Conservation (phyloP, 2,113 vertebrate genomes). For the Myotis yumanensis region DNA sequence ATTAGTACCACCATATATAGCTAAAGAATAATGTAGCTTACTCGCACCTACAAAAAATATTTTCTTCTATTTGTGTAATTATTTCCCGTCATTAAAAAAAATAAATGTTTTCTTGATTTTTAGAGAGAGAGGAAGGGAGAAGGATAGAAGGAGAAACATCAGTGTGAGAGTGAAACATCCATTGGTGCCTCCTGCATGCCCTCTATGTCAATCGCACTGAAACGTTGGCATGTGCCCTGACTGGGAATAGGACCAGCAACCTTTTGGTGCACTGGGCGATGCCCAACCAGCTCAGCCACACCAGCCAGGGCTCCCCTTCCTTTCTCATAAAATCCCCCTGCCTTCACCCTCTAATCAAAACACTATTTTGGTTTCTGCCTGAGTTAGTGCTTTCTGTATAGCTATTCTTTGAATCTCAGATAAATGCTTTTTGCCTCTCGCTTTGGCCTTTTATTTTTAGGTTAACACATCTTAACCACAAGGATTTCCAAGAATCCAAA, state of each 20-base stretch:
- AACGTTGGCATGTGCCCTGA: no score
- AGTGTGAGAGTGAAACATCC: no score
- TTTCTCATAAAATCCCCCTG: background rate
- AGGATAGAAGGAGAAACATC: no score
- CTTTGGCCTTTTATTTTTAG: background rate
- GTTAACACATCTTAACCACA: background rate
- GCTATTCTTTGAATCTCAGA: background rate
- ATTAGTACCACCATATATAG: background rate
- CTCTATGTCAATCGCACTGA: no score
- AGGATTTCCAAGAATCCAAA: background rate
- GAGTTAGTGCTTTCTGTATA: background rate
- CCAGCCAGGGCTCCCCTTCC: background rate
- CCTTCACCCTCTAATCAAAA: background rate
- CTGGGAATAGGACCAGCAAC: no score
- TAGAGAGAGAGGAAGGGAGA: no score
- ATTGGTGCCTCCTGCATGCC: no score
- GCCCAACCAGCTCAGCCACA: no score
- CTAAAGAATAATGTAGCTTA: background rate
- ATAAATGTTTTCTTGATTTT: no score
- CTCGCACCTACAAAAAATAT: background rate
- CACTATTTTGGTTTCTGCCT: background rate
- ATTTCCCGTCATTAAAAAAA: background rate
- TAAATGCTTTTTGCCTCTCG: background rate
- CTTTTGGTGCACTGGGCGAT: no score
- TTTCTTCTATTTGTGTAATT: background rate